Conservation (phyloP, 2,888 invertebrate species). For the Sepioteuthis lessoniana region DNA sequence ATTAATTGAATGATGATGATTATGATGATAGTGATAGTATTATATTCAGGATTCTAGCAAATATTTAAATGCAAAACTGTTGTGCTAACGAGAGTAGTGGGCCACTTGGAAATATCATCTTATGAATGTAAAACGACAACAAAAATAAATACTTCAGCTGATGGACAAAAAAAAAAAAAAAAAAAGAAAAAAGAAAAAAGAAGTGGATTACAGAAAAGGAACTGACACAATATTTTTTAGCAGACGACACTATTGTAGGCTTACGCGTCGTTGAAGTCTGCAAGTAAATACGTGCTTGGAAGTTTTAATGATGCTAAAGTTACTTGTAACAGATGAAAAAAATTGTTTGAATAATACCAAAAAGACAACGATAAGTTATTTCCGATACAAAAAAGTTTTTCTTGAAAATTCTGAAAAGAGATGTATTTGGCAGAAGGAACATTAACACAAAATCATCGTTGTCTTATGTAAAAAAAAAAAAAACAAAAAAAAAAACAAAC, state of each 20-base stretch:
- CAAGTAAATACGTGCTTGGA: constrained; percentile 16
- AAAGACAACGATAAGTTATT: background rate
- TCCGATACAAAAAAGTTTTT: background rate
- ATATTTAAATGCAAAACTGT: background rate
- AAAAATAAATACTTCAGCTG: background rate
- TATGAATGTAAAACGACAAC: background rate
- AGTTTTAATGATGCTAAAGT: background rate
- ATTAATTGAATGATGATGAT: no score
- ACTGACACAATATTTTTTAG: background rate
- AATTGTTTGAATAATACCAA: background rate
- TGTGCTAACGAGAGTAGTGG: background rate
- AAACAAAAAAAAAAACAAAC: no score
- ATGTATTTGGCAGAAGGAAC: background rate
- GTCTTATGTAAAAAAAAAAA: background rate
- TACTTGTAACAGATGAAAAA: background rate
- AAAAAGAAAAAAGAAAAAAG: no score
- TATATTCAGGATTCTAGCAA: no score
- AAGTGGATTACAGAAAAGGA: background rate
- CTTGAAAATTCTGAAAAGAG: background rate
- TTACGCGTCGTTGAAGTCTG: background rate
- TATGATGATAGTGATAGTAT: no score
- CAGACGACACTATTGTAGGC: background rate
- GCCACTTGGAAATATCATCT: background rate
- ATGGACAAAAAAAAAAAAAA: no score
- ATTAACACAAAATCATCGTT: background rate